These are phyloP conservation scores for Netelia inedita DNA, from an alignment of 2,888 invertebrate genomes.

Conservation along the genomic window DNA sequence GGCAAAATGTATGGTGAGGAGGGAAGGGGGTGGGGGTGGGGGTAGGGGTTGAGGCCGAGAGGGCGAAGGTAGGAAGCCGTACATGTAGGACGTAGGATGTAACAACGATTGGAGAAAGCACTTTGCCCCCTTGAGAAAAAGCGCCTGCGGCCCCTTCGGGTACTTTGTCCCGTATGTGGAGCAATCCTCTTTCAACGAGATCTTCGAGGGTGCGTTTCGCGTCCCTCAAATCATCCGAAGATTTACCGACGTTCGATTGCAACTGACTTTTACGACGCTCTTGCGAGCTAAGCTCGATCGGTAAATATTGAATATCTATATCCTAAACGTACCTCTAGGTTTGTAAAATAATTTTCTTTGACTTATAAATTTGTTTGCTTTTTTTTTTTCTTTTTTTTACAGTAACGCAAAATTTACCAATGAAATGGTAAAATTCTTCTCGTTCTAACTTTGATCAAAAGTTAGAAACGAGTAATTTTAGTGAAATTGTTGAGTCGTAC, in stretches of 20 bases:
- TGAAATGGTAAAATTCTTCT: too few relatives aligned
- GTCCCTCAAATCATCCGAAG: not conserved
- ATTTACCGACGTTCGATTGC: not conserved
- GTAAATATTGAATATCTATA: not conserved
- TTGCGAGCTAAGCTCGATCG: not conserved
- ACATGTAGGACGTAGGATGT: constrained; percentile 26
- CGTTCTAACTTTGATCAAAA: too few relatives aligned
- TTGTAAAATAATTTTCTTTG: too few relatives aligned
- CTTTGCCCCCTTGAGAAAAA: constrained; percentile 29
- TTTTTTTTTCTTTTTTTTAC: too few relatives aligned
- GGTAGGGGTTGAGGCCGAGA: not conserved
- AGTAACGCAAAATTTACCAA: too few relatives aligned
- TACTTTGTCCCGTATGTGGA: constrained; percentile 7
- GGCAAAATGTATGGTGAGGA: not conserved
- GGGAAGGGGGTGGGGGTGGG: too few relatives aligned
- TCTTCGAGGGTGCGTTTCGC: not conserved
- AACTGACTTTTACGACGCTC: not conserved
- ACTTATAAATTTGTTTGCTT: too few relatives aligned
- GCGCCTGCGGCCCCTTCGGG: constrained; percentile 25
- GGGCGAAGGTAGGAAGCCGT: not conserved
- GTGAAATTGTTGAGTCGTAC: too few relatives aligned
- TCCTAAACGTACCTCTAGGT: not conserved
- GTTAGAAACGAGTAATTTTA: too few relatives aligned
- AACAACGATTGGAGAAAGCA: constrained; percentile 42
- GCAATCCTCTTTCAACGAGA: constrained; percentile 8